Conservation (phyloP, 53 echinoderm and acorn worm genomes). For the Pentamera pediparva region DNA sequence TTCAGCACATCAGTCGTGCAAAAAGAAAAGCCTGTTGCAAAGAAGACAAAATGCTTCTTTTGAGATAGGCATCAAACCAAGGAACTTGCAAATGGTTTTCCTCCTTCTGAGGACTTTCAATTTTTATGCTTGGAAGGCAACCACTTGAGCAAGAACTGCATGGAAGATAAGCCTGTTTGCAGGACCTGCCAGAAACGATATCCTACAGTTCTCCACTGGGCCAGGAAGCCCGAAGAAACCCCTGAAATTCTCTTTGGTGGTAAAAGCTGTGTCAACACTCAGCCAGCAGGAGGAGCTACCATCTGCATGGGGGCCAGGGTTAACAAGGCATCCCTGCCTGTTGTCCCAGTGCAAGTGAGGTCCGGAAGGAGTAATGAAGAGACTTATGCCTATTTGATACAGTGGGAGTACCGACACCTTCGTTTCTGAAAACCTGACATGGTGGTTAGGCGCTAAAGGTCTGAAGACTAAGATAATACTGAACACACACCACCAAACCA, state of each 20-base stretch:
- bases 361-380: conserved; percentile 15
- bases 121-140: conserved; percentile 41
- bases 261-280: not conserved
- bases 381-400: conserved; percentile 57
- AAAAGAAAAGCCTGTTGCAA: not conserved
- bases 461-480: conserved; percentile 1
- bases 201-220: conserved; percentile 33
- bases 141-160: conserved; percentile 38
- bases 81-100: not conserved
- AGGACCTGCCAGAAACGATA: conserved; percentile 6
- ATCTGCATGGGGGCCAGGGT: conserved; percentile 7
- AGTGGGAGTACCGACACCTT: conserved; percentile 39
- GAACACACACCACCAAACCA: not conserved
- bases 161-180: conserved; percentile 21
- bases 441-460: not conserved
- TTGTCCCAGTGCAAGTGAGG: conserved; percentile 30
- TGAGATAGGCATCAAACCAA: not conserved
- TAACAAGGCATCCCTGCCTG: not conserved
- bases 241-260: not conserved
- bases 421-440: not conserved
- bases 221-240: not conserved
- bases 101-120: conserved; percentile 25
- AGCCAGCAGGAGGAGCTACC: not conserved
- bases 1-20: not conserved
- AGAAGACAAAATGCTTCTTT: not conserved